These are phyloP conservation scores for Zalophus californianus DNA, from an alignment of 2,797 vertebrate genomes.

Conservation along the genomic window DNA sequence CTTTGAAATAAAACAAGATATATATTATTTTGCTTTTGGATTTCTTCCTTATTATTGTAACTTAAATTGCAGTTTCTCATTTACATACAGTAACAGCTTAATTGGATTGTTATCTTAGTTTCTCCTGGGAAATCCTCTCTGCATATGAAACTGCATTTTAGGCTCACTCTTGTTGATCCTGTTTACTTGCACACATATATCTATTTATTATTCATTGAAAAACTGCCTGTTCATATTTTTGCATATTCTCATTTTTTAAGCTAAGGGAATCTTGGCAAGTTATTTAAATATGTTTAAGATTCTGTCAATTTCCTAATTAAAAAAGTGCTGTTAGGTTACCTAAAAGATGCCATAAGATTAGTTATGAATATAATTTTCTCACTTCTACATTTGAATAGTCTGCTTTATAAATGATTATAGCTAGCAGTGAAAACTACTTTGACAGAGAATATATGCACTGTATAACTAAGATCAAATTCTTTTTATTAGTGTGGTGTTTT, in stretches of 20 bases:
- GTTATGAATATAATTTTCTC: constrained; percentile 48
- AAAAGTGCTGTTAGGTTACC: background rate
- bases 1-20: constrained; percentile 69
- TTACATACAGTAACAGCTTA: constrained; percentile 70
- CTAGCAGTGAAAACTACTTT: constrained; percentile 4
- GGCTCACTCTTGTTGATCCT: constrained; percentile 49
- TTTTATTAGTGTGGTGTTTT: constrained; percentile 24
- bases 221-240: constrained; percentile 62
- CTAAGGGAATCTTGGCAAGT: constrained; percentile 25
- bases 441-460: background rate
- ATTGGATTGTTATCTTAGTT: constrained; percentile 67
- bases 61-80: constrained; percentile 65
- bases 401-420: constrained; percentile 19
- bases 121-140: constrained; percentile 61
- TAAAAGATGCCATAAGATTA: constrained; percentile 23
- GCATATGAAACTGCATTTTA: constrained; percentile 45
- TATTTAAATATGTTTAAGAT: constrained; percentile 68
- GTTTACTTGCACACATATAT: constrained; percentile 72
- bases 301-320: constrained; percentile 24
- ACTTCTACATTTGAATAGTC: constrained; percentile 1
- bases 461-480: constrained; percentile 16
- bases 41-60: constrained; percentile 32
- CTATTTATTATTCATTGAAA: constrained; percentile 69
- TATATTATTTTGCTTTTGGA: constrained; percentile 62
- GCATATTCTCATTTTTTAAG: constrained; percentile 49